phyloP scores from a whole-genome alignment of 2,888 invertebrate genomes.

The Caenorhabditis drosophilae region DNA sequence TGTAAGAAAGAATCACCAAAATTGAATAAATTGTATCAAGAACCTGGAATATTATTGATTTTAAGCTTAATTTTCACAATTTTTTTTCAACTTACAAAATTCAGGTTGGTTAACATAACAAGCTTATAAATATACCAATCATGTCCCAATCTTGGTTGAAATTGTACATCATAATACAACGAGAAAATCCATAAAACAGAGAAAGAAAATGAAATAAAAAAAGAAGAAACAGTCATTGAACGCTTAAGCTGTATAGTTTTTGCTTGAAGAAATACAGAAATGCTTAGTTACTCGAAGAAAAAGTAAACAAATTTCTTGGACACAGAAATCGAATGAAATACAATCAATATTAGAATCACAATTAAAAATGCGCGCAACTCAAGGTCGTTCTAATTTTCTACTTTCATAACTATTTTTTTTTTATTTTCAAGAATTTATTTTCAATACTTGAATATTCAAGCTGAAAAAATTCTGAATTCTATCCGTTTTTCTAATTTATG shows the following conservation, averaged over 20 bases:
- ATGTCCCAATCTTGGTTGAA: constrained; percentile 57
- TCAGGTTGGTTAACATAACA: constrained; percentile 67
- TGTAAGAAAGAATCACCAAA: constrained; percentile 12
- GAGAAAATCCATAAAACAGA: constrained; percentile 50
- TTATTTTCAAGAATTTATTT: no score
- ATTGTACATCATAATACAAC: constrained; percentile 57
- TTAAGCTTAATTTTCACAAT: background rate
- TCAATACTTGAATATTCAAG: no score
- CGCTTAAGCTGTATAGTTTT: no score
- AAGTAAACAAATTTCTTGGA: no score
- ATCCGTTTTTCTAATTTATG: no score
- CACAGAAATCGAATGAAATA: no score
- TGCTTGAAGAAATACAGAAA: background rate
- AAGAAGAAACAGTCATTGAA: constrained; percentile 3
- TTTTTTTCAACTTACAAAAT: constrained; percentile 58
- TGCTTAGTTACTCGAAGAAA: no score
- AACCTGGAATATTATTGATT: constrained; percentile 18
- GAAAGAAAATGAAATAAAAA: constrained; percentile 23
- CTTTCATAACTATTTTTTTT: no score
- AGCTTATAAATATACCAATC: constrained; percentile 63
- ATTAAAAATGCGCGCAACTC: no score
- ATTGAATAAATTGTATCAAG: constrained; percentile 36
- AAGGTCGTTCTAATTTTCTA: no score
- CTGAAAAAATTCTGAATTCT: no score
- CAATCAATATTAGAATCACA: no score